A percentile compares a stretch with the other conserved stretches of the same genome.
These are phyloP conservation scores for Crocidura indochinensis DNA, from an alignment of 2,797 vertebrate genomes.

Conservation along the genomic window DNA sequence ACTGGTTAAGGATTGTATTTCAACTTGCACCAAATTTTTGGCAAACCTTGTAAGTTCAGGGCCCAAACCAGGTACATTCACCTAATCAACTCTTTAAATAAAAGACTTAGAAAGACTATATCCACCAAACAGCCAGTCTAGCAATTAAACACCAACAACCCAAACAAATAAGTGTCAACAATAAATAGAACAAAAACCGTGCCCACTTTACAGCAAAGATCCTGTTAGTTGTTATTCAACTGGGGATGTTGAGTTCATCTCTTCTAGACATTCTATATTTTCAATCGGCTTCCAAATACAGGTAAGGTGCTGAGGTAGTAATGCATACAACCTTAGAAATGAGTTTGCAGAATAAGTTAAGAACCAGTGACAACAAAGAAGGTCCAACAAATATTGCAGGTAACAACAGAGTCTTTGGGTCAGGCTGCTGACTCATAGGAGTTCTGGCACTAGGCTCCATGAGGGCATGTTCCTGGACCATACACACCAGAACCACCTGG, in stretches of 20 bases:
- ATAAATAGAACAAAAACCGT: background rate
- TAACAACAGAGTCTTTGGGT: background rate
- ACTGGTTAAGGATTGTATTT: background rate
- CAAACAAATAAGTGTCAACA: background rate
- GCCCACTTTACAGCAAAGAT: background rate
- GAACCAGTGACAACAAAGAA: background rate
- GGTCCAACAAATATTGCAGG: background rate
- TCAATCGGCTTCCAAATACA: constrained; percentile 41
- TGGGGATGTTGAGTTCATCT: background rate
- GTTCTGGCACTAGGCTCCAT: background rate
- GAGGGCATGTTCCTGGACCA: background rate
- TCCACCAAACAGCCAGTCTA: background rate
- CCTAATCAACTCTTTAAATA: background rate
- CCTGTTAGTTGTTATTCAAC: background rate
- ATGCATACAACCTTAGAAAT: background rate
- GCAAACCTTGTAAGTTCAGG: constrained; percentile 38
- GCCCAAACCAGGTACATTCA: constrained; percentile 43
- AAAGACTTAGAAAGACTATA: constrained; percentile 13
- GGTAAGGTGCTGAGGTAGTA: background rate
- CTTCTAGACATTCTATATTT: background rate
- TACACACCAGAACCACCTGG: background rate
- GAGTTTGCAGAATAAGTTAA: background rate
- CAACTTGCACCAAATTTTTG: background rate
- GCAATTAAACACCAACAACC: background rate
- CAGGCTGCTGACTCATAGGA: background rate